phyloP scores from a whole-genome alignment of 1,140 invertebrate species.

The Drosophila jambulina region DNA sequence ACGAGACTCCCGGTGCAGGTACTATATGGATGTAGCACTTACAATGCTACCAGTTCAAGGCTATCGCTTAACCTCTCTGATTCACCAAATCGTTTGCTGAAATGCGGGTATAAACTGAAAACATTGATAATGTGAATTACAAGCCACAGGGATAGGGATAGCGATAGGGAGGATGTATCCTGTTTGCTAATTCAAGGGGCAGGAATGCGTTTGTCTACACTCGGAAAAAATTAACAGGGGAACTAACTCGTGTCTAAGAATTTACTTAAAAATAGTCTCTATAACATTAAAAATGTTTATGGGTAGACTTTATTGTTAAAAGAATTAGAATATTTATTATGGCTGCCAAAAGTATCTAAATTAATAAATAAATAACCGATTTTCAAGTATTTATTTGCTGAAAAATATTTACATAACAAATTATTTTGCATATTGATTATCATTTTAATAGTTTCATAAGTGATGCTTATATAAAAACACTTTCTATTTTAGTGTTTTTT shows the following conservation, averaged over 20 bases:
- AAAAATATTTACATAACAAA: background rate
- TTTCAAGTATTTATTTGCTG: background rate
- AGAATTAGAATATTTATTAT: background rate
- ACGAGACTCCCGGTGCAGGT: slow-evolving; percentile 33
- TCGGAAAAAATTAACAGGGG: background rate
- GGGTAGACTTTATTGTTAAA: background rate
- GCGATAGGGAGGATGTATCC: background rate
- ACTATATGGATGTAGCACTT: slow-evolving; percentile 17
- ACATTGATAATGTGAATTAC: slow-evolving; percentile 17
- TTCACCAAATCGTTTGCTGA: slow-evolving; percentile 11
- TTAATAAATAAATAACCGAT: background rate
- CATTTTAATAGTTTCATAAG: background rate
- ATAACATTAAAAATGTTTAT: no score
- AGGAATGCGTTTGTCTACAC: slow-evolving; percentile 42
- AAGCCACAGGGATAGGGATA: slow-evolving; percentile 10
- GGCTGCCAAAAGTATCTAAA: background rate
- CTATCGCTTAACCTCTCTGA: slow-evolving; percentile 11
- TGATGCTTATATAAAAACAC: background rate
- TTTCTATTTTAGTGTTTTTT: background rate
- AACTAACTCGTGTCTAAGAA: no score
- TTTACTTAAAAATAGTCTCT: background rate
- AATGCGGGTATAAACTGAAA: background rate
- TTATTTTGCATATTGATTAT: background rate
- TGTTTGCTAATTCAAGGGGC: slow-evolving; percentile 46
- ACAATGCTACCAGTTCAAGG: slow-evolving; percentile 43